These are phyloP conservation scores for Microplitis deprimator DNA, from an alignment of 2,888 invertebrate species.

Conservation along the genomic window DNA sequence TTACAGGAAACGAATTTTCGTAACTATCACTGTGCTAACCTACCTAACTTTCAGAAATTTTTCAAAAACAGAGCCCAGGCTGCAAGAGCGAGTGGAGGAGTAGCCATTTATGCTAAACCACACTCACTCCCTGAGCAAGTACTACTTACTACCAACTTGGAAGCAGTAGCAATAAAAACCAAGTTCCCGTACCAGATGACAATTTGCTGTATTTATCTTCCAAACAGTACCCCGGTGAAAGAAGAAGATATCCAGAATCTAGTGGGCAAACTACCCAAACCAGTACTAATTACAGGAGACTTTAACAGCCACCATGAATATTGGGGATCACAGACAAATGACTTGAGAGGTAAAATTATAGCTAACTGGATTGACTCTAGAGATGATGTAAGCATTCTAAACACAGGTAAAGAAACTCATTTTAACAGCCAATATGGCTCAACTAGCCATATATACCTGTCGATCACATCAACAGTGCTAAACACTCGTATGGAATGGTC, in stretches of 20 bases:
- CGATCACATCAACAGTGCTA: constrained; percentile 37
- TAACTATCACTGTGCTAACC: constrained; percentile 14
- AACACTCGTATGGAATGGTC: constrained; percentile 40
- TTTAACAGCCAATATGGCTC: constrained; percentile 43
- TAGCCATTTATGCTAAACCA: background rate
- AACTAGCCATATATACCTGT: constrained; percentile 48
- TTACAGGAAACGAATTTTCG: constrained; percentile 48
- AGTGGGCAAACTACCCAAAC: constrained; percentile 49
- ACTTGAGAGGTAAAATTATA: constrained; percentile 47
- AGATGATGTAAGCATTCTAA: constrained; percentile 40
- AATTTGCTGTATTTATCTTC: constrained; percentile 43
- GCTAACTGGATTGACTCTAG: constrained; percentile 40
- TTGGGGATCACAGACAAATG: constrained; percentile 43
- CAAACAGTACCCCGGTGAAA: constrained; percentile 7
- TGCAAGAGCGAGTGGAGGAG: background rate
- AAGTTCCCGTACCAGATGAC: constrained; percentile 28
- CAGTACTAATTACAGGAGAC: constrained; percentile 52
- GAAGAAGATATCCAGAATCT: constrained; percentile 32
- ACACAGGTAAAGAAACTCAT: constrained; percentile 44
- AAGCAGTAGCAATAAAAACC: constrained; percentile 35
- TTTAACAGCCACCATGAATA: constrained; percentile 48
- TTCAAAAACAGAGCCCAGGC: background rate
- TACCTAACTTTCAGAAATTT: constrained; percentile 33
- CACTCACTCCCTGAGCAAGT: background rate
- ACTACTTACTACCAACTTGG: constrained; percentile 9